Base-by-base conservation (phyloP, 2,113 vertebrate genomes). In the Nycticorax nycticorax region DNA sequence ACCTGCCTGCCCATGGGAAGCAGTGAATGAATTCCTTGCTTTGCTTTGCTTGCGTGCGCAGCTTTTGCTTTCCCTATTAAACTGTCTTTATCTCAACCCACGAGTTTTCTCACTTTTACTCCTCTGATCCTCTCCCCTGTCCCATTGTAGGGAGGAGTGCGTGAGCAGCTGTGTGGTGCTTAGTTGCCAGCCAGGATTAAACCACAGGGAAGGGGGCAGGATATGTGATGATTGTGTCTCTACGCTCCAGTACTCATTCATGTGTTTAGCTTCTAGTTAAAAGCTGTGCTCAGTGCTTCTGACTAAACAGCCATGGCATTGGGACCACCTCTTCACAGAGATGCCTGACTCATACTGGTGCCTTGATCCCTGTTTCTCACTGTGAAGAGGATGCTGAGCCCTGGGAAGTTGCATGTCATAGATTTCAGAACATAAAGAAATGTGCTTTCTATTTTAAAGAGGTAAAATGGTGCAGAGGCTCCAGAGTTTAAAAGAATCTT, bases 281-380 rank as follows among this genome's bases (percentile, higher is more conserved):
- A 63, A 63, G 48, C 22, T 43, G 62, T 24, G 39, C 3, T 69
- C 37, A 71, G 1, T 47, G 17, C 30, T 88, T 68, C 53, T 84
- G 24, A 57, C 37, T 62, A 24, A 90, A 41, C 6, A 48, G 10
- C 21, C 1, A 1, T 12, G 41, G 15, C 1, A 3, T 53, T 68
- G 66, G 16, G 27, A 57, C 27, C 19, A 24, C 22, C 12, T 39
- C 11, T 57, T 50, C 53, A 28, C 37, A 59, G 50, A 48, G 52
- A 27, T 0, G 0, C 12, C 26, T 82, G 23, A 53, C 14, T 75
- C 27, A 12, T 32, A 1, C 1, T 16, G 19, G 5, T 76, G 45
- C 14, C 27, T 56, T n/a, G 7, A 50, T 64, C 10, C 33, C 4
- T 12, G 2, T 57, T 81, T 74, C 50, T 87, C 23, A 53, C 30